Percentiles rank a stretch among this genome's conserved stretches.
phyloP scores from a whole-genome alignment of 2,888 invertebrate genomes.

The Druceiella hillmani region DNA sequence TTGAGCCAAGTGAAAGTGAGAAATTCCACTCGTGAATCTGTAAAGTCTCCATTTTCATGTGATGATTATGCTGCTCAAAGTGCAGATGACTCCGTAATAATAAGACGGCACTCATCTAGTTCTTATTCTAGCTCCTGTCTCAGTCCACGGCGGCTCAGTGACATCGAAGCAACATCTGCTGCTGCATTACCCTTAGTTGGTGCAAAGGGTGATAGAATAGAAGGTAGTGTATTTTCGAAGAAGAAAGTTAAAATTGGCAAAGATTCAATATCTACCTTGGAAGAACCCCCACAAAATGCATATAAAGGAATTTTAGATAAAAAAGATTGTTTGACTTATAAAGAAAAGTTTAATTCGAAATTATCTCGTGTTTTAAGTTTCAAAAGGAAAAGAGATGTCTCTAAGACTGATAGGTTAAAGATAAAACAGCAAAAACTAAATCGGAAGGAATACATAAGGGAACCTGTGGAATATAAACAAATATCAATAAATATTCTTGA shows the following conservation, averaged over 20 bases:
- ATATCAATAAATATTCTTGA: conserved; percentile 35
- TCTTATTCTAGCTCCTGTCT: conserved; percentile 69
- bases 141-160: conserved; percentile 58
- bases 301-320: conserved; percentile 38
- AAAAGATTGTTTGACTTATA: conserved; percentile 41
- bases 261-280: conserved; percentile 29
- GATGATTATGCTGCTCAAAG: conserved; percentile 57
- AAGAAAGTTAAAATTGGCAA: conserved; percentile 33
- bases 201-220: no score
- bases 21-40: conserved; percentile 36
- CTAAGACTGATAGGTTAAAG: conserved; percentile 31
- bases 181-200: conserved; percentile 18
- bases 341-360: conserved; percentile 44
- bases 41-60: conserved; percentile 53
- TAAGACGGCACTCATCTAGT: conserved; percentile 77
- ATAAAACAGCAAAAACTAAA: conserved; percentile 10
- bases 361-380: conserved; percentile 38
- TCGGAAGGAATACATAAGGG: background rate
- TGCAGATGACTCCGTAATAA: conserved; percentile 75
- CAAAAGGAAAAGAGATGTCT: conserved; percentile 39
- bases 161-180: conserved; percentile 34
- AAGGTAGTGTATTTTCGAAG: conserved; percentile 34
- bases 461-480: conserved; percentile 28
- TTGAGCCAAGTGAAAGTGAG: conserved; percentile 37
- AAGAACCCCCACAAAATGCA: conserved; percentile 19